Conservation (phyloP, 2,113 vertebrate genomes). For the Heloderma charlesbogerti region DNA sequence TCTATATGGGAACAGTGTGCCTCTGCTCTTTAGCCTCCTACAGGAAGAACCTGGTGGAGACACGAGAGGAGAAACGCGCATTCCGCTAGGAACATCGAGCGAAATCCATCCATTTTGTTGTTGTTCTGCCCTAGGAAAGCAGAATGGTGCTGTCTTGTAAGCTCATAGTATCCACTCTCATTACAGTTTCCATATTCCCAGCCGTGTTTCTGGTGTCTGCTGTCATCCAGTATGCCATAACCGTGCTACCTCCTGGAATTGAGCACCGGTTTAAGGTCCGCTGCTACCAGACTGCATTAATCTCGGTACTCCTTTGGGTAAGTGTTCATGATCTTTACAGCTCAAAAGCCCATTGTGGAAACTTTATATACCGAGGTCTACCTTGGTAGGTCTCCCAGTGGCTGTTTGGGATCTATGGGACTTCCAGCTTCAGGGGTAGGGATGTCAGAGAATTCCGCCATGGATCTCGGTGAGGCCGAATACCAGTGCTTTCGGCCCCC, state of each 20-base stretch:
- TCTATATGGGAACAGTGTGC: background rate
- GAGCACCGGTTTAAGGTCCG: slow-evolving; percentile 65
- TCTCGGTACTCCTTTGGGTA: background rate
- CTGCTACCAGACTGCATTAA: slow-evolving; percentile 32
- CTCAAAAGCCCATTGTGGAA: background rate
- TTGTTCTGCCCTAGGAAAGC: background rate
- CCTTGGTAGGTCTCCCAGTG: too few species aligned
- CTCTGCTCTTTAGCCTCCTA: background rate
- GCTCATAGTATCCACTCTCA: background rate
- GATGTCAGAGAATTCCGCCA: too few species aligned
- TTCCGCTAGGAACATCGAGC: background rate
- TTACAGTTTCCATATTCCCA: accelerated
- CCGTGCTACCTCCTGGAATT: slow-evolving; percentile 61
- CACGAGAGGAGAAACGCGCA: too few species aligned
- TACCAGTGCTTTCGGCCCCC: too few species aligned
- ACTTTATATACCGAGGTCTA: too few species aligned
- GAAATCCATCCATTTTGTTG: too few species aligned
- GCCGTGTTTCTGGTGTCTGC: background rate
- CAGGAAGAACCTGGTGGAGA: too few species aligned
- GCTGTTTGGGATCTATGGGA: too few species aligned
- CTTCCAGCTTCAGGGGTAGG: too few species aligned
- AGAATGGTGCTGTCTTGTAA: background rate
- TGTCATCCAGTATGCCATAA: background rate
- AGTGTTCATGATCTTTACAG: slow-evolving; percentile 46
- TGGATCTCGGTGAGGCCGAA: too few species aligned